Evolutionary conservation across 2,797 vertebrate genomes (phyloP), one percentile per base, ranked within the genome.

Genomic region (Petrocephalus schoutedeni): DNA sequence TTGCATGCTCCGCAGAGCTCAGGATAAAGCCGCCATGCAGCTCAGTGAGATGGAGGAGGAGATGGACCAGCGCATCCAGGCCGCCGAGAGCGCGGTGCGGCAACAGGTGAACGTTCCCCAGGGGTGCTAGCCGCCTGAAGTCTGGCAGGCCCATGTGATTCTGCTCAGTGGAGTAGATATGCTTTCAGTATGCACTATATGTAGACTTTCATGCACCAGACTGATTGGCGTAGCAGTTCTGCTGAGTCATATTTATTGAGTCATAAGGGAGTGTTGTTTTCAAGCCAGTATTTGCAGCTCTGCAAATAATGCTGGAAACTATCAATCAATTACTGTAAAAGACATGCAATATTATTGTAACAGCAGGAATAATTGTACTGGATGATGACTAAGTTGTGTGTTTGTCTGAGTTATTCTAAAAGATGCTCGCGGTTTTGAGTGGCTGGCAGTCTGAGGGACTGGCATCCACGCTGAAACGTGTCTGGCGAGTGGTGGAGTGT

Each of bases 61-160:
- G 92, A 99, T 99, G 97, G 98, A 99, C 88, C 97, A 98, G 51
- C 96, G 98, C n/a, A 97, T 99, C 91, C 97, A 97, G 4, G 94
- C 95, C 74, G 93, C 95, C 0, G 98, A 98, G 90, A 95, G 94
- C 88, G 97, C 96, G 91, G 94, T 95, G 6, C 95, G 94, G 87
- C 96, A 97, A 87, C 97, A 98, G 91, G 98, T 99, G 89, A 93
- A 94, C 92, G 88, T 89, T 45, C 28, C 4, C 19, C 28, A 4
- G 53, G 19, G 6, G 16, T 16, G 0, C 2, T 9, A 16, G 51
- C 23, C 28, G n/a, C 45, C 54, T 59, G 4, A 28, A 0, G 23
- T 87, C 67, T 28, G 16, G 7, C 16, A 16, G 53, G 21, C 82
- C 21, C 32, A 19, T 49, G 57, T 64, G 2, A 59, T 41, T 61